phyloP scores from a whole-genome alignment of 2,797 vertebrate species.

The Danio aesculapii region DNA sequence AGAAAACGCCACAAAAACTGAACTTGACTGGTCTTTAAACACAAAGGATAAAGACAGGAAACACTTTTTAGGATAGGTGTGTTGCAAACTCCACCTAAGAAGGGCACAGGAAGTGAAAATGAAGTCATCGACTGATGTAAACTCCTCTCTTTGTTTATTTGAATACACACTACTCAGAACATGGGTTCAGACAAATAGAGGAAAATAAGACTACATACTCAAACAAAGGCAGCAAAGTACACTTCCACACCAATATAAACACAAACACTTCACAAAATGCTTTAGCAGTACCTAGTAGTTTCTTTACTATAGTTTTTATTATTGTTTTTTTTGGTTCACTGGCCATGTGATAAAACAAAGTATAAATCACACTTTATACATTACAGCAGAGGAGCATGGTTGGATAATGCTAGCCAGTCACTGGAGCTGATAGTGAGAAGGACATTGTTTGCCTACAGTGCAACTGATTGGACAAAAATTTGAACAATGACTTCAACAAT shows the following conservation, averaged over 20 bases:
- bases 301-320: not conserved
- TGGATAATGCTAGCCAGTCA: not conserved
- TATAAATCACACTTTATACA: not conserved
- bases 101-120: conserved; percentile 33
- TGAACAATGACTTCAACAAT: not conserved
- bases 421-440: not conserved
- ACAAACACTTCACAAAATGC: not conserved
- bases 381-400: not conserved
- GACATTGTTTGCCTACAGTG: not conserved
- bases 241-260: not conserved
- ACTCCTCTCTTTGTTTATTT: conserved; percentile 6
- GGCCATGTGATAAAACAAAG: not conserved
- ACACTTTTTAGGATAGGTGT: not conserved
- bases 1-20: no score
- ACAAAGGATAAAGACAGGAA: not conserved
- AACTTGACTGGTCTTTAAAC: no score
- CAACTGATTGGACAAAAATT: not conserved
- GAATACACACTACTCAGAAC: not conserved
- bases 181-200: conserved; percentile 5
- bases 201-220: not conserved
- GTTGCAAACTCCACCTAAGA: not conserved
- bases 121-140: conserved; percentile 19
- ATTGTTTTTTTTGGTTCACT: not conserved
- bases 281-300: not conserved
- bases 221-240: not conserved